Evolutionary conservation across 92 coral and sea anemone species (phyloP), one percentile per base, ranked within the genome.

Genomic region (Palythoa grandiflora): DNA sequence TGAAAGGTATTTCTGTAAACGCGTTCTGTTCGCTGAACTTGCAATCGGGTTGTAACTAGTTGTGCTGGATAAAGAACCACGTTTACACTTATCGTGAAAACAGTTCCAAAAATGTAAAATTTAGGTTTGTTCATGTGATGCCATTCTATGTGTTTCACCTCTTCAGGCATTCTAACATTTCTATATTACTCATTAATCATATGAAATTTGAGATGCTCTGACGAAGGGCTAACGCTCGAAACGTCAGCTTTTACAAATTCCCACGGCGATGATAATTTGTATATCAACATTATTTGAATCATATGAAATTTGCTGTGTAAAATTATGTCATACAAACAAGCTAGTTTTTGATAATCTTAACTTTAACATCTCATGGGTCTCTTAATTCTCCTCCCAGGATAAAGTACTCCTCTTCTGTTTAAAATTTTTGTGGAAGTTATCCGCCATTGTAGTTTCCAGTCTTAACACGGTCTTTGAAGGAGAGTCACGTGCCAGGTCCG

Each of bases 1-100:
- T 97, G 98, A 21, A 88, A 74, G 10, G 99, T 97, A 38, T 93
- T 96, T 59, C 88, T 93, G 63, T 97, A 95, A 54, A 90, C 87
- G 16, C 81, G 89, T 47, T 94, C 89, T 35, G 87, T 83, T 75
- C 94, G 93, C 87, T 97, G 99, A 6, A 97, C 91, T 87, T 97
- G 99, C 40, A 97, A 95, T 14, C 99, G 93, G 21, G 98, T 95
- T 77, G 94, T 96, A 35, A 97, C 94, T 81, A 97, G 92, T 71
- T 92, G 94, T 11, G 95, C 92, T 3, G 99, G 99, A 52, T 92
- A 97, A 11, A 95, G 87, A 0, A 91, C 76, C 37, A 90, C 88
- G 17, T 94, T 88, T 47, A 95, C 75, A 44, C 96, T 89, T 15
- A 90, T 12, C 65, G 93, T 92, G 75, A 92, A 93, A 7, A 92